Base-by-base conservation (phyloP, 2,113 vertebrate species). In the Percopsis transmontana region DNA sequence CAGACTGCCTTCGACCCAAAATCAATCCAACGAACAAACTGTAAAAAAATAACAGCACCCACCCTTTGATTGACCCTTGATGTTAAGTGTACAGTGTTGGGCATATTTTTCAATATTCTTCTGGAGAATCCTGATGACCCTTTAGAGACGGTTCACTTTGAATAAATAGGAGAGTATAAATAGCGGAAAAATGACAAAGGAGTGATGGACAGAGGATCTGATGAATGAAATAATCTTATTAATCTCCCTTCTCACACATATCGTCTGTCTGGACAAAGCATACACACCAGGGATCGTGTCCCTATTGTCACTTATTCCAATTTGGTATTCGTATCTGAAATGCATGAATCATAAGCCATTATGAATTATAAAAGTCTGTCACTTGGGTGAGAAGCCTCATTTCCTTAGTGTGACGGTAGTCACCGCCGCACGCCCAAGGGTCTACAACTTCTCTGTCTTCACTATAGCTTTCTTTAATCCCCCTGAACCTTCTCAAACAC, bases 271-370 rank as follows among this genome's bases (percentile, higher is more conserved):
- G 79, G 75, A 88, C 87, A 79, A 61, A 10, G 53, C 77, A 79
- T 86, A 60, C 75, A 74, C 79, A 56, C 79, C 0, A 72, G 77
- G 68, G 79, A 81, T 54, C 33, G 52, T 69, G 86, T 85, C 82
- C 84, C 72, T 66, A 81, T 68, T 66, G 69, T 76, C 79, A 87
- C 81, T 89, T 87, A 86, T 70, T 75, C 77, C 86, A 89, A 87
- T 89, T 84, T 85, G 68, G 62, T 53, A 59, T 75, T 76, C 12
- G 39, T 21, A 62, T 87, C 81, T 83, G 71, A 80, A 85, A 79
- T 56, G 81, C 75, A 87, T 86, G 79, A 89, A 84, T 89, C 82
- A 86, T 72, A 64, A 62, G 53, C 68, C 60, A 81, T 82, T 81
- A 76, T 69, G 60, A 83, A 68, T 67, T 76, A 79, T 83, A 70